Evolutionary conservation across 1,140 invertebrate species (phyloP).

Genomic region (Lucilia sericata): DNA sequence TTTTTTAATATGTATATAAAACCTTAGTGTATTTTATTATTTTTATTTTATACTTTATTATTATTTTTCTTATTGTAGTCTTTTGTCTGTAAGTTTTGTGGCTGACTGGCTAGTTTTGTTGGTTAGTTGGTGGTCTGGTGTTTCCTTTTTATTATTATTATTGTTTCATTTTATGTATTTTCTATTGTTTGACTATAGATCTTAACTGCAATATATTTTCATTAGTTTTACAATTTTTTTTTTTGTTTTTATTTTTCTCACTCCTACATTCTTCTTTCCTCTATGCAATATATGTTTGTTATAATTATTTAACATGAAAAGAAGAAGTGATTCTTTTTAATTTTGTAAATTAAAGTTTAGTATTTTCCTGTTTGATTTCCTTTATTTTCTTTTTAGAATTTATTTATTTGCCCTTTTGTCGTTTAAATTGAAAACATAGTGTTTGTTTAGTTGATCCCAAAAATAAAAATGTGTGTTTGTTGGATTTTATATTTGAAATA

Average conservation of each 20-base stretch:
- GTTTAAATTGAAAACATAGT: not conserved
- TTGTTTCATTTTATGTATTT: not conserved
- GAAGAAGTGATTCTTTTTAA: not conserved
- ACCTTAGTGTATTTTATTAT: not conserved
- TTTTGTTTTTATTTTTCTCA: not conserved
- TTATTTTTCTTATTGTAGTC: not conserved
- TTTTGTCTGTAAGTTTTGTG: not conserved
- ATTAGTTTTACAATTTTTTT: not conserved
- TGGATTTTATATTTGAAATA: not conserved
- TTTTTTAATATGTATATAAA: not conserved
- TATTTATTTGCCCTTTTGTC: not conserved
- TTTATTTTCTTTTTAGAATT: not conserved
- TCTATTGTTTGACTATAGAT: not conserved
- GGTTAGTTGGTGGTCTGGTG: conserved; percentile 28
- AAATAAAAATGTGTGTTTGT: not conserved
- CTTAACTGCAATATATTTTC: conserved; percentile 1
- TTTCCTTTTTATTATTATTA: not conserved
- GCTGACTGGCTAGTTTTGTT: not conserved
- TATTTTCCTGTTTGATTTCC: not conserved
- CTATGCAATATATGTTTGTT: not conserved
- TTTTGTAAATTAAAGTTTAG: conserved; percentile 8
- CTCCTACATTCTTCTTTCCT: not conserved
- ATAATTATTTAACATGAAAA: not conserved
- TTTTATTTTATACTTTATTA: not conserved
- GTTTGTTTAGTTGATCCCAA: not conserved